These are phyloP conservation scores for Athalia circularis DNA, from an alignment of 2,888 invertebrate genomes.

Conservation along the genomic window DNA sequence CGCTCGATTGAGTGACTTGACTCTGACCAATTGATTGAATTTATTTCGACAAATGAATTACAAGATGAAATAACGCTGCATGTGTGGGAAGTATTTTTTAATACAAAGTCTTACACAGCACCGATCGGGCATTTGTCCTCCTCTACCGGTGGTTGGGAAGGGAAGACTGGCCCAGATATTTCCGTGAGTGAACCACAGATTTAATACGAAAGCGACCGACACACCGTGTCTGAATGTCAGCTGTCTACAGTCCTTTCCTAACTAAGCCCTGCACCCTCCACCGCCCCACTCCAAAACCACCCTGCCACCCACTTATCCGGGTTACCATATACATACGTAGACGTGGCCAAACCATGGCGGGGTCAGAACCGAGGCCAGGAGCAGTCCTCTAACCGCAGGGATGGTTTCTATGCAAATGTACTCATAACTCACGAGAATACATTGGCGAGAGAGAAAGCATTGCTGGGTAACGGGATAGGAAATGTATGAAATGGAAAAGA, in stretches of 20 bases:
- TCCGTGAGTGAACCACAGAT: slow-evolving; percentile 53
- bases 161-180: slow-evolving; percentile 32
- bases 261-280: not conserved
- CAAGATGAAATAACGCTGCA: not conserved
- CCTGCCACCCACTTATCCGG: slow-evolving; percentile 54
- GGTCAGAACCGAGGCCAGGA: slow-evolving; percentile 46
- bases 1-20: not conserved
- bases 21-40: not conserved
- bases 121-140: not conserved
- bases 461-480: slow-evolving; percentile 22
- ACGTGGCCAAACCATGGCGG: slow-evolving; percentile 50
- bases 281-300: slow-evolving; percentile 51
- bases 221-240: slow-evolving; percentile 60
- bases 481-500: slow-evolving; percentile 32
- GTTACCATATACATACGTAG: slow-evolving; percentile 8
- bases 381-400: slow-evolving; percentile 39
- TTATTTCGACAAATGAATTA: too few relatives aligned
- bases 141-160: not conserved
- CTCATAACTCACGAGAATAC: slow-evolving; percentile 62
- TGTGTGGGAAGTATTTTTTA: not conserved
- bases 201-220: slow-evolving; percentile 56
- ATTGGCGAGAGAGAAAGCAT: slow-evolving; percentile 48
- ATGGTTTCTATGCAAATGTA: slow-evolving; percentile 69
- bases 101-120: not conserved
- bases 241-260: slow-evolving; percentile 49